Evolutionary conservation across 2,888 invertebrate species (phyloP).

Genomic region (Pollenia angustigena): DNA sequence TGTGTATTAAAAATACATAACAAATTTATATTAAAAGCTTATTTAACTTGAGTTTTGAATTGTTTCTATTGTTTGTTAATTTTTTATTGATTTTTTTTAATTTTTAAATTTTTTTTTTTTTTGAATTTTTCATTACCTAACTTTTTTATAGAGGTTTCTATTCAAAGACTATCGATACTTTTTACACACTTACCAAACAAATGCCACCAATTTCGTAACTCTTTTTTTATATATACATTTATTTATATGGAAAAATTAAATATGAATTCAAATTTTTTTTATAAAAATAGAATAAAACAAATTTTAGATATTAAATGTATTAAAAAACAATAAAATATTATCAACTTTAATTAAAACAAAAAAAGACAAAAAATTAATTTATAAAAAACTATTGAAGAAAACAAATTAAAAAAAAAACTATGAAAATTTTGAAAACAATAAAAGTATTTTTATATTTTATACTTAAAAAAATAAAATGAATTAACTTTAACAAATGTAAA

Average conservation of each 20-base stretch:
- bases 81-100: background rate
- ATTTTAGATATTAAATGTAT: conserved; percentile 65
- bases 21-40: background rate
- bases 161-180: conserved; percentile 62
- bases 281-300: conserved; percentile 51
- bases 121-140: background rate
- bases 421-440: conserved; percentile 43
- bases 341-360: conserved; percentile 31
- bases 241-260: conserved; percentile 52
- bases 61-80: no score
- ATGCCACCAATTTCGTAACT: conserved; percentile 72
- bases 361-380: conserved; percentile 47
- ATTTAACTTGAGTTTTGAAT: no score
- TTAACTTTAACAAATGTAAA: conserved; percentile 58
- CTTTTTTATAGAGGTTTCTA: conserved; percentile 62
- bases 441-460: conserved; percentile 70
- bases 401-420: conserved; percentile 1
- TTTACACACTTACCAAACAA: conserved; percentile 65
- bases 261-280: conserved; percentile 55
- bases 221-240: conserved; percentile 58
- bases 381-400: conserved; percentile 23
- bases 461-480: conserved; percentile 59
- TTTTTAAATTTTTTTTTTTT: background rate
- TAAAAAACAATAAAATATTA: conserved; percentile 46
- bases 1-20: background rate